Base-by-base conservation (phyloP, 2,888 invertebrate species). In the Eupithecia centaureata region DNA sequence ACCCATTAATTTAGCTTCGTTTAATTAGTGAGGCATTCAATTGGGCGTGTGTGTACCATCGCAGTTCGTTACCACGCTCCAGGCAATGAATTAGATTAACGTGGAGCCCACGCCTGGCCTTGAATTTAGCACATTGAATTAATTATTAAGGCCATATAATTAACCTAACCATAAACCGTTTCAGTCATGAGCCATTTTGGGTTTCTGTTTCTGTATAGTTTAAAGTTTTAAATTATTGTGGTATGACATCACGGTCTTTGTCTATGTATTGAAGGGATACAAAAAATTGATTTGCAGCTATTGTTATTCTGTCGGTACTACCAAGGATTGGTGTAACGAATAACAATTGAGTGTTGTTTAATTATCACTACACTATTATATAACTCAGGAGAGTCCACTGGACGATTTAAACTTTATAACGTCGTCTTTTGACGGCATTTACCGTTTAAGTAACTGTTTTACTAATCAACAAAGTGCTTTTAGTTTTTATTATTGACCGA, bases 111-210 rank as follows among this genome's bases (percentile, higher is more conserved):
- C 52, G 28, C 10, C n/a, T n/a, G 54, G 28, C 54, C 54, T 56
- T 56, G 54, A n/a, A 4, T 28, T 52, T 18, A 30, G 54, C 30
- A n/a, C 54, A 56, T 56, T n/a, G 54, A 30, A 56, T 56, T 56
- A 54, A 54, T 54, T 54, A 54, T 82, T 32, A 57, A 89, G 25
- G 77, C 80, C 47, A 85, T 81, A 3, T 88, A 28, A 28, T 28
- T 56, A 22, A 27, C 25, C 52, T 13, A 25, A 52, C 52, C 25
- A 52, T 13, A 28, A 25, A 27, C 47, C 47, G 4, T 56, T 56
- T 28, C 5, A n/a, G 28, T 18, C 54, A 56, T 27, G 18, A 30
- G 10, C 54, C 52, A 27, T 52, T 52, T 56, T n/a, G 10, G 47
- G 22, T 15, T 35, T 35, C 35, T n/a, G 35, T n/a, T 12, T 12